These are phyloP conservation scores for Aythya baeri DNA, from an alignment of 2,113 vertebrate species.

Conservation along the genomic window DNA sequence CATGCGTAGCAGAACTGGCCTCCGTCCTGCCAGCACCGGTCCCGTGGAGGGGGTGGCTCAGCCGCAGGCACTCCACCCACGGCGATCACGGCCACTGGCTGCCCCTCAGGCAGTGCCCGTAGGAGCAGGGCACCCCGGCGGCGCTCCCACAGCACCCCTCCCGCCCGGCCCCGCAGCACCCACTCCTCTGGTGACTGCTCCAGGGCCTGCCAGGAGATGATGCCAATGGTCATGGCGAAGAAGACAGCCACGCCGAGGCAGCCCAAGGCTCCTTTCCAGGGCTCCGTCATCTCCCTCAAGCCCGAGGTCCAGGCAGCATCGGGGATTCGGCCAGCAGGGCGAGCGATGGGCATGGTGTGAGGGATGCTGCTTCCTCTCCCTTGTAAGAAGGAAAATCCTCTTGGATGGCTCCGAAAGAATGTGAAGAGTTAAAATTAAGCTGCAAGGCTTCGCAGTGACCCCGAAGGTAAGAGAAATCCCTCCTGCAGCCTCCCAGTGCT, in stretches of 20 bases:
- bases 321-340: not conserved
- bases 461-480: not conserved
- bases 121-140: conserved; percentile 83
- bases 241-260: conserved; percentile 90
- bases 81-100: conserved; percentile 80
- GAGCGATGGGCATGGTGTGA: not conserved
- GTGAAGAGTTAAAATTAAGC: not conserved
- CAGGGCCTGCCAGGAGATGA: conserved; percentile 94
- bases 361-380: not conserved
- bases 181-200: conserved; percentile 91
- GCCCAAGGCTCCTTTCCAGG: conserved; percentile 91
- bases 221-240: conserved; percentile 93
- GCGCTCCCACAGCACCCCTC: conserved; percentile 90
- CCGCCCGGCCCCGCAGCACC: conserved; percentile 85
- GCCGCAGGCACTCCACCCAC: conserved; percentile 81
- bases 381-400: not conserved
- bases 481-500: not conserved
- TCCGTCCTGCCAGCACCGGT: conserved; percentile 88
- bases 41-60: conserved; percentile 84
- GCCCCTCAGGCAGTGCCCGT: conserved; percentile 82
- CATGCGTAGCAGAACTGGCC: conserved; percentile 90
- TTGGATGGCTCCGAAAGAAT: not conserved
- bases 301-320: conserved; percentile 70
- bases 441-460: fast-evolving
- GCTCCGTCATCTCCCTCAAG: conserved; percentile 91